Evolutionary conservation across 2,888 invertebrate genomes (phyloP), one percentile per base, ranked within the genome.

Genomic region (Cephus sareptanus): DNA sequence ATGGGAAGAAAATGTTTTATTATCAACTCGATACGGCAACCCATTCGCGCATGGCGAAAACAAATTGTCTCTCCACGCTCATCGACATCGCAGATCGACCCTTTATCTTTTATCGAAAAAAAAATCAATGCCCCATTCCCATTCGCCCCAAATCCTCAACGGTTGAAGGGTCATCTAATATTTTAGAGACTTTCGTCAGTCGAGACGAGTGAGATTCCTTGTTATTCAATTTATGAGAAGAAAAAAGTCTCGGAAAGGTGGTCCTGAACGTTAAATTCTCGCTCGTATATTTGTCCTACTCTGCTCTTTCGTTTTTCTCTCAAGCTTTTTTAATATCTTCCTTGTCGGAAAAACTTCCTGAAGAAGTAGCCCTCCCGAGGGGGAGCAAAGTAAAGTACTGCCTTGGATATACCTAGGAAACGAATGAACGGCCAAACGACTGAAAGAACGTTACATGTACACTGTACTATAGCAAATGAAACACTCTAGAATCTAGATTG

Each of bases 401-500:
- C 30, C 71, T 71, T 30, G 71, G 34, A 34, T 34, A 56, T 23
- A 56, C 56, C 56, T 56, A 34, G 71, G 23, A 30, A 11, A 71
- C 71, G 71, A 71, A 71, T 34, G 71, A 71, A 34, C 71, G 9
- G 56, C 23, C 56, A 56, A 56, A 56, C 23, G 56, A 23, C 23
- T 56, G 23, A 56, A 56, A 23, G 23, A 56, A 56, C 56, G 23
- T 56, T 56, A 56, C 56, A 40, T 40, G 23, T 56, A 56, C 9
- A 23, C 23, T 56, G 56, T 56, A 56, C 76, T 73, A 77, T 74
- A 76, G 78, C 73, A 73, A 74, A 11, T 31, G 71, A 71, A 71
- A 71, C 71, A 71, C 71, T 71, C 71, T 71, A 71, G 71, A 71
- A 80, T 79, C 79, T 81, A 74, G 76, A 81, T 80, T 79, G 76